Evolutionary conservation across 1,140 invertebrate species (phyloP), one percentile per base, ranked within the genome.

Genomic region (Tetramorium parvispinum): DNA sequence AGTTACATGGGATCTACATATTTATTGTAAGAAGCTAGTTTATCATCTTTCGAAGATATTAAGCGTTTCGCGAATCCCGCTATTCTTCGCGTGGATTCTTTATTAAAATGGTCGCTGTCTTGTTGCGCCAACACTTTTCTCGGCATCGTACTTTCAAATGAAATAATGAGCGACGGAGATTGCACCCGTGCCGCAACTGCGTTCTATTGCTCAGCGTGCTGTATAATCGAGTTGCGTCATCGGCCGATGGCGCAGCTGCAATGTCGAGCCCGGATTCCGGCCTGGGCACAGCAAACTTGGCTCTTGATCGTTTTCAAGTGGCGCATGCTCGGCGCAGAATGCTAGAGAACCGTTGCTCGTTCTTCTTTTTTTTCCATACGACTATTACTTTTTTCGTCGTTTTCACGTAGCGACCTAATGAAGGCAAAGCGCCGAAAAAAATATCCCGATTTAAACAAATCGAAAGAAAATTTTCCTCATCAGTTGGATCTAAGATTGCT

Each of bases 191-290:
- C 66, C 8, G 32, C 65, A 55, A 81, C 68, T 83, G 79, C 79
- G 37, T 83, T 83, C 89, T 88, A 87, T 87, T 83, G 86, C 88
- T 46, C 76, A 16, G 16, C 78, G 40, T 63, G 11, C 61, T 55
- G 70, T 89, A 85, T 57, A 79, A 85, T 89, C 85, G 73, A 73
- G 81, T 89, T 89, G 81, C 89, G 89, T 89, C 87, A 87, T 89
- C 85, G 81, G 73, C 78, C 59, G 71, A 49, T 49, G 63, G 59
- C 71, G 68, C 63, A 81, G 55, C 73, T 83, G 49, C 79, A 71
- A 53, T 68, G 73, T 86, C 85, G 63, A 81, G 77, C 78, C 78
- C 78, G 65, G 78, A 70, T 81, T 81, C 63, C 49, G 68, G 68
- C 79, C 82, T 78, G 71, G 82, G 71, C 70, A 77, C 57, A 77